These are phyloP conservation scores for Rhinoptilus africanus DNA, from an alignment of 2,113 vertebrate species.

Conservation along the genomic window DNA sequence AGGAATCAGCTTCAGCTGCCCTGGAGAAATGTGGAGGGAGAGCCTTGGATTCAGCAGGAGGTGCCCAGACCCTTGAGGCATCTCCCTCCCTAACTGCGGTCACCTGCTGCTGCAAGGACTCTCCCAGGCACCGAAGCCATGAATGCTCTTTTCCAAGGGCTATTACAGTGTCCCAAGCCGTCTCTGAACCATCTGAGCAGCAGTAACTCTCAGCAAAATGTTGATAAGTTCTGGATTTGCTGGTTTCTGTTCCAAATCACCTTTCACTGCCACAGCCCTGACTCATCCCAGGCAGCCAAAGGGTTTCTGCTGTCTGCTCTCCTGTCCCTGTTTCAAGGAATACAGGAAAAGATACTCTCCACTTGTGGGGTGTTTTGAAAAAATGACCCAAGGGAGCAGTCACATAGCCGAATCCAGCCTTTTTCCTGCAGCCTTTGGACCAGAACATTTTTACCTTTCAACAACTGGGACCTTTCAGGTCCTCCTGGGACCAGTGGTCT, in stretches of 20 bases:
- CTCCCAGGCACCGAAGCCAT: not conserved
- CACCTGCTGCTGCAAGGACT: not conserved
- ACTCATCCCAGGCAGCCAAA: not conserved
- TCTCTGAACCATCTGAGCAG: not conserved
- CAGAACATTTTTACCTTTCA: not conserved
- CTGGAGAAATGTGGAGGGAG: not conserved
- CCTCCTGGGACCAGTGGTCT: rapidly evolving
- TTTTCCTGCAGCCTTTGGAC: not conserved
- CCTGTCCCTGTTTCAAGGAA: not conserved
- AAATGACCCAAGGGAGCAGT: not conserved
- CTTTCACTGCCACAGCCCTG: not conserved
- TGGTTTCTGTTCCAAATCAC: not conserved
- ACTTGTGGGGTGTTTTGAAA: not conserved
- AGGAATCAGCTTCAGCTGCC: not conserved
- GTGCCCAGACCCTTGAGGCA: rapidly evolving
- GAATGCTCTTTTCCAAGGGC: not conserved
- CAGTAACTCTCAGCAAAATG: not conserved
- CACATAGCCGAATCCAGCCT: not conserved
- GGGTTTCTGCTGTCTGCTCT: not conserved
- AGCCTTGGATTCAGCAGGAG: not conserved
- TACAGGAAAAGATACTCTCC: not conserved
- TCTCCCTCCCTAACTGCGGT: not conserved
- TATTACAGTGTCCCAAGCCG: not conserved
- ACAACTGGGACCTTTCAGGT: not conserved
- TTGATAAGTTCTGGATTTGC: not conserved